Evolutionary conservation across 2,797 vertebrate genomes (phyloP), one percentile per base, ranked within the genome.

Genomic region (Cheirogaleus major): DNA sequence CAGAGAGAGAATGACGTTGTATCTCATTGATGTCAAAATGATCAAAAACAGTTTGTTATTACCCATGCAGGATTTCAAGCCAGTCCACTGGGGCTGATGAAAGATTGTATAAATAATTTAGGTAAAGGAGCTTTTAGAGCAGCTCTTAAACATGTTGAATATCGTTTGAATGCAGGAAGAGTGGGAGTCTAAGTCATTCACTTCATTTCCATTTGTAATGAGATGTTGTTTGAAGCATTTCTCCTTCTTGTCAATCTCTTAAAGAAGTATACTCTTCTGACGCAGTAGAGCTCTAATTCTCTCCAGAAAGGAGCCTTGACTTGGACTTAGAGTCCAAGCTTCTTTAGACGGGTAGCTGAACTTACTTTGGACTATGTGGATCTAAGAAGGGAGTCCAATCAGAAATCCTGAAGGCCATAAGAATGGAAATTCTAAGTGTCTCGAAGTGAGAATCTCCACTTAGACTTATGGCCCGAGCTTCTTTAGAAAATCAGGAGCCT

Each of bases 211-310:
- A 92, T 93, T 96, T 95, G 89, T 95, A 96, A 98, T 95, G 50
- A 97, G 69, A 97, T 97, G 94, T 91, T 89, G 63, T 78, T 96
- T 95, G 82, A 98, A 98, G 91, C 38, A 81, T 91, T 97, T 98
- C 96, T 97, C 97, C 93, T 97, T 80, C 93, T 89, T 97, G 93
- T 61, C 96, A 90, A n/a, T 35, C 27, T 52, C 75, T 97, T 91
- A 97, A 85, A 89, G 55, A 95, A 85, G 92, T 91, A 88, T 18
- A 90, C 89, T 91, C 78, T 65, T 95, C 76, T 73, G 38, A 95
- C 76, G 48, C 38, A 84, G 45, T 30, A 67, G 45, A 76, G 12
- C 14, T 38, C 79, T 89, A 82, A 23, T 75, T 50, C 30, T 67
- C 32, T 80, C 30, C 20, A 43, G 50, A 55, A 17, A 84, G 85